phyloP scores from a whole-genome alignment of 2,888 invertebrate genomes.

The Agrilus mali region DNA sequence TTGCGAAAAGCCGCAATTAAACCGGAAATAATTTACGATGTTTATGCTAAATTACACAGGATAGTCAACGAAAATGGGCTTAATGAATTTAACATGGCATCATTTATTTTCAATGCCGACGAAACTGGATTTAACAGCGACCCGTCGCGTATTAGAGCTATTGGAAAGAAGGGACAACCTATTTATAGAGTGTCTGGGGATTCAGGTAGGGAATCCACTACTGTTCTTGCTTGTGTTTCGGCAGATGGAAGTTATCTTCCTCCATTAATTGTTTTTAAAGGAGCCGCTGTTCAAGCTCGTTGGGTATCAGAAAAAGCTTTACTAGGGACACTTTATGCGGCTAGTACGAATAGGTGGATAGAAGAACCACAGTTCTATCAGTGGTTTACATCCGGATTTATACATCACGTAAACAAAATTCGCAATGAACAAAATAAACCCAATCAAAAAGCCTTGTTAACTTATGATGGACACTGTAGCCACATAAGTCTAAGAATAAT shows the following conservation, averaged over 20 bases:
- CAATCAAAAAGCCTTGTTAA: too few species aligned
- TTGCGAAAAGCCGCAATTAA: slow-evolving; percentile 6
- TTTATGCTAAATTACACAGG: slow-evolving; percentile 11
- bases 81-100: too few species aligned
- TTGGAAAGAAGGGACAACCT: slow-evolving; percentile 14
- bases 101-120: slow-evolving; percentile 14
- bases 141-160: slow-evolving; percentile 12
- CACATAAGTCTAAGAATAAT: background rate
- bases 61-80: too few species aligned
- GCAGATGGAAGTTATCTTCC: slow-evolving; percentile 12
- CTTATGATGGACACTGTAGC: too few species aligned
- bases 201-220: slow-evolving; percentile 14
- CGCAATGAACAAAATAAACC: background rate
- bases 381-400: slow-evolving; percentile 7
- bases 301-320: slow-evolving; percentile 7
- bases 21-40: slow-evolving; percentile 11
- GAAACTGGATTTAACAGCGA: slow-evolving; percentile 15
- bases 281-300: slow-evolving; percentile 12
- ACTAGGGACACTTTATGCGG: slow-evolving; percentile 14
- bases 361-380: slow-evolving; percentile 10
- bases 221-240: slow-evolving; percentile 13
- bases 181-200: slow-evolving; percentile 12
- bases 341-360: slow-evolving; percentile 16
- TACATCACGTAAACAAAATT: background rate
- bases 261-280: slow-evolving; percentile 17